phyloP scores from a whole-genome alignment of 2,888 invertebrate genomes.

The Teinopalpus imperialis region DNA sequence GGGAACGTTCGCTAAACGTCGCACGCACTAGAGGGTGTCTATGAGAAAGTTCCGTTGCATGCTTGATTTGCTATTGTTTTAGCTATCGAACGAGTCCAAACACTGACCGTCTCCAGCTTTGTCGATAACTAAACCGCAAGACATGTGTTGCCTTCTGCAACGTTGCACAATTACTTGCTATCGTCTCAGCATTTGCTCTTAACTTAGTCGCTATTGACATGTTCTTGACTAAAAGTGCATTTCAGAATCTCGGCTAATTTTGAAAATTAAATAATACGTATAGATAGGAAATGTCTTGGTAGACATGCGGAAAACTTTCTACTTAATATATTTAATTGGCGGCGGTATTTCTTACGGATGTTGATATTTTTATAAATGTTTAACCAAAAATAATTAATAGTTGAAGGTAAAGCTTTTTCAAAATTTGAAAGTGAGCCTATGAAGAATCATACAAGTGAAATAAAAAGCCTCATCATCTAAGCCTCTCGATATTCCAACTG shows the following conservation, averaged over 20 bases:
- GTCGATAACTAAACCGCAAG: slow-evolving; percentile 57
- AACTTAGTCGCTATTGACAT: slow-evolving; percentile 57
- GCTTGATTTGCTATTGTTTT: slow-evolving; percentile 78
- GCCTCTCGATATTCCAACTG: too few species aligned
- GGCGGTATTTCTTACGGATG: too few species aligned
- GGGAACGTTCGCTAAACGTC: slow-evolving; percentile 65
- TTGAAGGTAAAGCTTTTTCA: too few species aligned
- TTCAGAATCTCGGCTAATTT: background rate
- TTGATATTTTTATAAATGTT: too few species aligned
- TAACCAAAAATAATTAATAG: too few species aligned
- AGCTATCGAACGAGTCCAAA: slow-evolving; percentile 61
- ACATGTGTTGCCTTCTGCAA: slow-evolving; percentile 56
- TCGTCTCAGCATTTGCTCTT: slow-evolving; percentile 64
- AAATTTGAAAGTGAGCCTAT: too few species aligned
- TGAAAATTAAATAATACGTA: background rate
- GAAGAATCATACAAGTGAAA: too few species aligned
- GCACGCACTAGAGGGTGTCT: slow-evolving; percentile 76
- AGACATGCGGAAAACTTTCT: too few species aligned
- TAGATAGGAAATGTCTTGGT: background rate
- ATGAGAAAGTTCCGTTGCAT: slow-evolving; percentile 76
- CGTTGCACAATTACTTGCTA: slow-evolving; percentile 68
- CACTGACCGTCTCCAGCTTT: slow-evolving; percentile 56
- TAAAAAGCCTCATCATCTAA: too few species aligned
- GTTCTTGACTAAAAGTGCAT: slow-evolving; percentile 24
- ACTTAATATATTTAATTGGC: too few species aligned